These are phyloP conservation scores for Choristoneura fumiferana DNA, from an alignment of 1,140 invertebrate species.

Conservation along the genomic window DNA sequence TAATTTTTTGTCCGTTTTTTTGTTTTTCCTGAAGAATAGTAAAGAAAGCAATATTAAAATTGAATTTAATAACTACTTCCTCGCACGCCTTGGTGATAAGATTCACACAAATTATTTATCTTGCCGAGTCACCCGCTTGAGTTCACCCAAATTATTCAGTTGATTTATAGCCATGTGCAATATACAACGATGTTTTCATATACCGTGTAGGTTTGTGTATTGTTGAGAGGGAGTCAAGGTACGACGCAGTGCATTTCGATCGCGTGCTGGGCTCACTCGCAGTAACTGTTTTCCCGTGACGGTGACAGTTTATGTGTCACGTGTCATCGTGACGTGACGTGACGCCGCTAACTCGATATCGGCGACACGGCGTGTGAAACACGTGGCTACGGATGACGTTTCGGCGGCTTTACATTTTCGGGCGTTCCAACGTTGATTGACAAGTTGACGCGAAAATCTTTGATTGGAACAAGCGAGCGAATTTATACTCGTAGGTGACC, in stretches of 20 bases:
- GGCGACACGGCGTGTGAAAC: background rate
- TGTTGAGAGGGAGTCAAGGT: conserved; percentile 37
- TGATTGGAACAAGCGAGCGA: too few relatives aligned
- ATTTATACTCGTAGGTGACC: too few relatives aligned
- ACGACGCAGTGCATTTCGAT: conserved; percentile 59
- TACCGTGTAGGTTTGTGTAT: conserved; percentile 46
- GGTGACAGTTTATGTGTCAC: conserved; percentile 19
- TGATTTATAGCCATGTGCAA: conserved; percentile 33
- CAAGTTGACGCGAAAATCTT: background rate
- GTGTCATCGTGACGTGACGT: conserved; percentile 20
- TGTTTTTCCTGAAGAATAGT: too few relatives aligned
- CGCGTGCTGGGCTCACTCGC: conserved; percentile 50
- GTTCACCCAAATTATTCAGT: background rate
- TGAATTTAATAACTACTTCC: background rate
- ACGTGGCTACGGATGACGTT: conserved; percentile 8
- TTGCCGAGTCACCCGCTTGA: background rate
- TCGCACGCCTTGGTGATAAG: background rate
- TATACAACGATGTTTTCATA: conserved; percentile 51
- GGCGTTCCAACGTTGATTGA: conserved; percentile 1
- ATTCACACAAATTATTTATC: background rate
- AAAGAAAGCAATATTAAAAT: too few relatives aligned
- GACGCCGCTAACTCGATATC: conserved; percentile 15
- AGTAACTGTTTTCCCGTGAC: conserved; percentile 36
- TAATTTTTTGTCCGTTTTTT: too few relatives aligned
- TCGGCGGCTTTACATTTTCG: background rate